These are phyloP conservation scores for Asbolus verrucosus DNA, from an alignment of 1,140 invertebrate genomes.

Conservation along the genomic window DNA sequence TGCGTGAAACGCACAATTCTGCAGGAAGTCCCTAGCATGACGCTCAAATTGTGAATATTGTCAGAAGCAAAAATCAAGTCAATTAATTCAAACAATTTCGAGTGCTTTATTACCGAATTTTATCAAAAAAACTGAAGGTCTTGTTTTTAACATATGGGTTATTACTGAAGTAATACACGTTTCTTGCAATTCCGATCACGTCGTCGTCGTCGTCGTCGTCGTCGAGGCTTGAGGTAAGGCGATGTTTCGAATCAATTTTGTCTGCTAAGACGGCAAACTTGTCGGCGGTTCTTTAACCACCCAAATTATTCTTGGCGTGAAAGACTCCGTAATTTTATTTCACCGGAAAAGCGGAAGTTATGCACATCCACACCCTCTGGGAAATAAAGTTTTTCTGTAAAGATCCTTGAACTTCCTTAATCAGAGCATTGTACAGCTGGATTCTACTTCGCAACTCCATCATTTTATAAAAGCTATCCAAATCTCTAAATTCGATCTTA, in stretches of 20 bases:
- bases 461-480: no score
- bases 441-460: no score
- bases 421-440: no score
- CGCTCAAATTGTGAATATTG: constrained; percentile 23
- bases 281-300: neutral
- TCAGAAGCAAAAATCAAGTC: constrained; percentile 11
- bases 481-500: no score
- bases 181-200: no score
- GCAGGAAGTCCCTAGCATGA: neutral
- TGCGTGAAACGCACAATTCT: constrained; percentile 31
- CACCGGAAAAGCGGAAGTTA: constrained; percentile 1
- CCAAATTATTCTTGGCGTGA: constrained; percentile 9
- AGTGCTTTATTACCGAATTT: neutral
- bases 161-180: no score
- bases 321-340: neutral
- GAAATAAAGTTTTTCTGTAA: constrained; percentile 14
- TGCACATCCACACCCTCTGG: neutral
- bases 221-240: constrained; percentile 11
- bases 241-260: constrained; percentile 8
- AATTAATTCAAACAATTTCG: constrained; percentile 17
- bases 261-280: constrained; percentile 9
- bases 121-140: constrained; percentile 2
- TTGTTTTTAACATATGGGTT: neutral
- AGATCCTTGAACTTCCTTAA: neutral
- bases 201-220: no score